Base-by-base conservation (phyloP, 2,797 vertebrate species). In the Pipistrellus kuhlii region DNA sequence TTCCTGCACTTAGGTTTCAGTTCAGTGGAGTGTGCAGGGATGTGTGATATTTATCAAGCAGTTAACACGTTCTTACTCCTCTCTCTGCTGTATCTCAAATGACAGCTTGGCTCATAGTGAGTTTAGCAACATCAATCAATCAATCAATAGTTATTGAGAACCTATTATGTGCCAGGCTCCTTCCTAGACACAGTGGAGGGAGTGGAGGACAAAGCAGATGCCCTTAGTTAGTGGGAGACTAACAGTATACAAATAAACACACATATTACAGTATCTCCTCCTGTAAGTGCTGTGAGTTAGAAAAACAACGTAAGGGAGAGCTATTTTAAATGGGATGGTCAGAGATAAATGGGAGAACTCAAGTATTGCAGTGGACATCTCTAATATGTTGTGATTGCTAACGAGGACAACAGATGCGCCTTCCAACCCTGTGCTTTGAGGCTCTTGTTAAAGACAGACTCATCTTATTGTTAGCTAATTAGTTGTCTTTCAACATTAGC, bases 1-100 rank as follows among this genome's bases (percentile, higher is more conserved):
- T 96, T 96, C 68, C 88, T 85, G 35, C 80, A 68, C 46, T 96
- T 88, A 35, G 32, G 8, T 73, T 88, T 83, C 30, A 20, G 27
- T 5, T 78, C n/a, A 71, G 5, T 68, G 41, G 35, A 6, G 20
- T 84, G 48, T 53, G 3, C 13, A 6, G 11, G 8, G 1, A 9
- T 76, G 73, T 41, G 25, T 30, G 55, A 25, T 69, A 78, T 13
- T 82, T 81, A 68, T 53, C 17, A 48, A 85, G 75, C 75, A 92
- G 41, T 68, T 72, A 91, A 55, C 38, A 69, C 25, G 27, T 84
- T 73, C 66, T 53, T 72, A 59, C 68, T 78, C 62, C 21, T 86
- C 53, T 88, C 46, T 88, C 46, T 76, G 46, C 62, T 72, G 71
- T 76, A 84, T 87, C 77, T 85, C 48, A 86, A 84, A 88, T 77